Conservation (phyloP, 2,888 invertebrate genomes). For the Agrotis clavis region DNA sequence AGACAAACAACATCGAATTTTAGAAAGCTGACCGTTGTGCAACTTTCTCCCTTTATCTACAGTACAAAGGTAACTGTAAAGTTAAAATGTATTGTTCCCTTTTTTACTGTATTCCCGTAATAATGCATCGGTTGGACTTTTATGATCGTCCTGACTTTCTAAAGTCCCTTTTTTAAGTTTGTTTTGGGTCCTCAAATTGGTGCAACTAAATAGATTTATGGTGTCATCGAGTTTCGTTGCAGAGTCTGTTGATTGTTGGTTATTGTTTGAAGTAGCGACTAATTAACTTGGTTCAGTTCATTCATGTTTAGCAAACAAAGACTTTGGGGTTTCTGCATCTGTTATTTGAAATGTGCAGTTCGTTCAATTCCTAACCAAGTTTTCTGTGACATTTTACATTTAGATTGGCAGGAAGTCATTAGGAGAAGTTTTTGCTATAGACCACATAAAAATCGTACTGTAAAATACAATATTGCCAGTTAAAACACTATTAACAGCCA, state of each 20-base stretch:
- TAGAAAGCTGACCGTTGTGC: slow-evolving; percentile 88
- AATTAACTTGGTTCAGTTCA: slow-evolving; percentile 48
- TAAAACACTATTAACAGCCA: slow-evolving; percentile 1
- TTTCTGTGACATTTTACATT: not conserved
- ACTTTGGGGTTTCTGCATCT: slow-evolving; percentile 15
- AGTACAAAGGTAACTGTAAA: slow-evolving; percentile 85
- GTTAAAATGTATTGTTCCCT: slow-evolving; percentile 79
- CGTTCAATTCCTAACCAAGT: not conserved
- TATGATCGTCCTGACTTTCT: slow-evolving; percentile 72
- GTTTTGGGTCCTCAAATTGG: slow-evolving; percentile 70
- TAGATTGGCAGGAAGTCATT: not conserved
- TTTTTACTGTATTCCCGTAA: slow-evolving; percentile 77
- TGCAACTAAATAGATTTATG: slow-evolving; percentile 62
- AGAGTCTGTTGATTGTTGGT: slow-evolving; percentile 57
- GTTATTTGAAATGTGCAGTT: slow-evolving; percentile 7
- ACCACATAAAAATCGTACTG: not conserved
- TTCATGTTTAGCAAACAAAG: slow-evolving; percentile 35
- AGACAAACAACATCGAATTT: slow-evolving; percentile 83
- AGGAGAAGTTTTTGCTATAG: not conserved
- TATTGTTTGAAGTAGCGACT: slow-evolving; percentile 52
- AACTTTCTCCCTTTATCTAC: slow-evolving; percentile 89
- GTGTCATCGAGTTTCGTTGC: slow-evolving; percentile 60
- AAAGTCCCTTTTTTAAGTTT: slow-evolving; percentile 71
- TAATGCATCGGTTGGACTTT: slow-evolving; percentile 72
- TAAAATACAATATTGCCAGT: not conserved